Evolutionary conservation across 2,888 invertebrate species (phyloP), one percentile per base, ranked within the genome.

Genomic region (Cephus pulcher): DNA sequence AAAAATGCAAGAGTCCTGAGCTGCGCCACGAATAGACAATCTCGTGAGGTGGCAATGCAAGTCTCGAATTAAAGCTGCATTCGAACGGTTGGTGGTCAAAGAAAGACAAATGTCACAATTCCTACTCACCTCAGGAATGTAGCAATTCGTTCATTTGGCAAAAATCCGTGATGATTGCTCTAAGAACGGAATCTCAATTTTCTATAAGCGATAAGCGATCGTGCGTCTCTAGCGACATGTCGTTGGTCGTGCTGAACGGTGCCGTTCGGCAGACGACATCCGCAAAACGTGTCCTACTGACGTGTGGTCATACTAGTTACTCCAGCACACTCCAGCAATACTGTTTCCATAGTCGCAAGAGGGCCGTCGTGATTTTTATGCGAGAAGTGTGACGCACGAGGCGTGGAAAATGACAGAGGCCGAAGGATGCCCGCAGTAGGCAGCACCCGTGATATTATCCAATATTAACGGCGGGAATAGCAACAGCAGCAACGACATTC

Each of bases 61-160:
- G 9, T 74, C 12, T 68, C 75, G 34, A 69, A 69, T 9, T 56
- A 15, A 11, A 73, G 34, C 79, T 75, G 76, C 78, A 79, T 78
- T 78, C 73, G 15, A 69, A n/a, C 73, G 73, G 68, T 75, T 34
- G 69, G 35, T 69, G 69, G 37, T 73, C 73, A 79, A 69, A 80
- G 75, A 73, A 74, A 75, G 75, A 40, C 74, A 30, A 79, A 80
- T 76, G 15, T 73, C 75, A 74, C 37, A n/a, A 73, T 30, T 69
- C 12, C 12, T 33, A 30, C 79, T 83, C 32, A 83, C 83, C 82
- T 83, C 80, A 77, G 78, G 73, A 79, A 79, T 77, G 69, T 77
- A 80, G 74, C 73, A 73, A 77, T 76, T 76, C 37, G 75, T 78
- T 35, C 83, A 83, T 83, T 77, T 78, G 83, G 74, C 73, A 34